Percentiles rank a stretch among this genome's conserved stretches.
phyloP scores from a whole-genome alignment of 2,797 vertebrate genomes.

The Chanos chanos region DNA sequence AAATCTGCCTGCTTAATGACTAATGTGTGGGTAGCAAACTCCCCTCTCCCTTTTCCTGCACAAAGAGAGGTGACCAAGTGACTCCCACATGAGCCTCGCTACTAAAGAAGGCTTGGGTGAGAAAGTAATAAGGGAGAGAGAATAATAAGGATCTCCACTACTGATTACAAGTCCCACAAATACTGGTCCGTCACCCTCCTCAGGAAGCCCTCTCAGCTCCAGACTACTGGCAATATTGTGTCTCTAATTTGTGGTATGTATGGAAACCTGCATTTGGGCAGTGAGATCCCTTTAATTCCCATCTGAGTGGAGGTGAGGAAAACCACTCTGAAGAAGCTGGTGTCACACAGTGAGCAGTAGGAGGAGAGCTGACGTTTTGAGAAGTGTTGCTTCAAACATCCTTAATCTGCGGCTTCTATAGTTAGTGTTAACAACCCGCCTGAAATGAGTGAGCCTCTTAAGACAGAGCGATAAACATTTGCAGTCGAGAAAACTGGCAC shows the following conservation, averaged over 20 bases:
- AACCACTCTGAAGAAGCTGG: too few relatives aligned
- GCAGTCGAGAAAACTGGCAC: conserved; percentile 10
- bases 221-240: conserved; percentile 52
- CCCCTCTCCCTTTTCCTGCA: too few relatives aligned
- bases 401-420: conserved; percentile 23
- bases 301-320: conserved; percentile 48
- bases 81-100: too few relatives aligned
- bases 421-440: conserved; percentile 4
- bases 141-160: too few relatives aligned
- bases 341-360: not conserved
- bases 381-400: not conserved
- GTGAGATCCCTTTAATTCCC: conserved; percentile 52
- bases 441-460: conserved; percentile 14
- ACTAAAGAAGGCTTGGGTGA: too few relatives aligned
- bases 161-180: conserved; percentile 70
- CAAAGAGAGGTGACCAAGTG: conserved; percentile 19
- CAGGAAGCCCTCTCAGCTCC: conserved; percentile 74
- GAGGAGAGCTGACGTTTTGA: not conserved
- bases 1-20: too few relatives aligned
- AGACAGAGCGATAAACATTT: conserved; percentile 10
- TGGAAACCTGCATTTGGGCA: conserved; percentile 57
- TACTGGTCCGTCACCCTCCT: conserved; percentile 71
- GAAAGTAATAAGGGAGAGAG: too few relatives aligned
- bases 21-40: too few relatives aligned
- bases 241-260: conserved; percentile 60